Evolutionary conservation across 2,113 vertebrate species (phyloP), one percentile per base, ranked within the genome.

Genomic region (Cololabis saira): DNA sequence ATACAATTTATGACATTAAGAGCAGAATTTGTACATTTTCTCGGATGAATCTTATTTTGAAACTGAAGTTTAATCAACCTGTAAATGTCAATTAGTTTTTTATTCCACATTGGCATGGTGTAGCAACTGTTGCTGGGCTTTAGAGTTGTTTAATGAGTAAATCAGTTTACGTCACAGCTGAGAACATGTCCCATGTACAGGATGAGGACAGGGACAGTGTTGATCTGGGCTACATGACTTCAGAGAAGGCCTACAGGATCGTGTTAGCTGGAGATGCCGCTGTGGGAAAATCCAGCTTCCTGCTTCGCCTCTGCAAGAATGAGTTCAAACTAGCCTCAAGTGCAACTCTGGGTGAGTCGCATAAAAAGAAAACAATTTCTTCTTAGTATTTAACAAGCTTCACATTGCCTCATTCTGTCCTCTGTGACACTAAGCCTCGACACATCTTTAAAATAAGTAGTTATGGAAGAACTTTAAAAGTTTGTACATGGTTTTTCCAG

Each of bases 271-370:
- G 97, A 62, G 96, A 98, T 0, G 96, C 97, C 19, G 96, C 96
- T 0, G 97, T 99, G 74, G 98, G 98, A 50, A 99, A 99, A 82
- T 98, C 96, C 67, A 98, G 97, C 87, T 99, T 99, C 80, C 94
- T 99, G 64, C 92, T 93, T 59, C 94, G 97, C 27, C 94, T 99
- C 73, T 99, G 96, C 92, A 98, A 98, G 92, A 98, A 99, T 17
- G 96, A 99, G 87, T 99, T 98, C 87, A 94, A 92, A 80, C 87
- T 94, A 43, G 95, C 93, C 75, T 94, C 92, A 62, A 95, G 94
- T 66, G 91, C 96, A 17, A 99, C 96, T 5, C 83, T 99, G 6
- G 96, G 96, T 98, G 92, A 66, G 88, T 21, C 12, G 2, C 3
- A 50, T 2, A 27, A 59, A 56, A 30, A 63, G 67, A 14, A n/a